These are phyloP conservation scores for Melanostoma mellinum DNA, from an alignment of 2,888 invertebrate genomes.

Conservation along the genomic window DNA sequence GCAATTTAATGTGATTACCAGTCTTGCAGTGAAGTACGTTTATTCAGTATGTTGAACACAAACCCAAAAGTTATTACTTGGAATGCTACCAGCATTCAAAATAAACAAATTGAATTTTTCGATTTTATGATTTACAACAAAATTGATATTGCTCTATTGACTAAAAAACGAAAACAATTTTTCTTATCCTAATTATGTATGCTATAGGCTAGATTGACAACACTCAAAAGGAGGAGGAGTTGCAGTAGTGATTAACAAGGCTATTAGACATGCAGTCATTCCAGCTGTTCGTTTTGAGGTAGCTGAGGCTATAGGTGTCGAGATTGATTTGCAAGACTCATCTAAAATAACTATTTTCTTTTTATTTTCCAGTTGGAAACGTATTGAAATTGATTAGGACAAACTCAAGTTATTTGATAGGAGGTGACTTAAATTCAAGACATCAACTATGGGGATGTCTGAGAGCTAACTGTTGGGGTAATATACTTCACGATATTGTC, in stretches of 20 bases:
- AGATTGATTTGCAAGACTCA: not conserved
- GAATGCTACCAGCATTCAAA: not conserved
- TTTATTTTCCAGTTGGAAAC: not conserved
- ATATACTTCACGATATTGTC: not conserved
- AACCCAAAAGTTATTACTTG: no score
- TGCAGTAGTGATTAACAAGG: not conserved
- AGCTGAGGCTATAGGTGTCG: slow-evolving; percentile 2
- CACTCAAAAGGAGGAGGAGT: slow-evolving; percentile 4
- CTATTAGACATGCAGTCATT: not conserved
- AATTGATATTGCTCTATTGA: no score
- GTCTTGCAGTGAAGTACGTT: no score
- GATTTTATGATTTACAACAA: no score
- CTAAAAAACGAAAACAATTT: not conserved
- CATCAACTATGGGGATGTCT: not conserved
- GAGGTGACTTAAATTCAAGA: not conserved
- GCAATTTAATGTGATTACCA: no score
- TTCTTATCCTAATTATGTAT: not conserved
- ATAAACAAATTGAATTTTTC: no score
- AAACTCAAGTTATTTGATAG: not conserved
- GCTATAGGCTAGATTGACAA: not conserved
- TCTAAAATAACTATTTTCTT: not conserved
- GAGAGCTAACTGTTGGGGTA: not conserved
- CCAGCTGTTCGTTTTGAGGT: slow-evolving; percentile 7
- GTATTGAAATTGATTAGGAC: slow-evolving; percentile 2
- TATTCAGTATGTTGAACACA: no score